Percentiles rank a stretch among this genome's conserved stretches.
phyloP scores from a whole-genome alignment of 53 echinoderm and acorn worm species.

The Antedon mediterranea region DNA sequence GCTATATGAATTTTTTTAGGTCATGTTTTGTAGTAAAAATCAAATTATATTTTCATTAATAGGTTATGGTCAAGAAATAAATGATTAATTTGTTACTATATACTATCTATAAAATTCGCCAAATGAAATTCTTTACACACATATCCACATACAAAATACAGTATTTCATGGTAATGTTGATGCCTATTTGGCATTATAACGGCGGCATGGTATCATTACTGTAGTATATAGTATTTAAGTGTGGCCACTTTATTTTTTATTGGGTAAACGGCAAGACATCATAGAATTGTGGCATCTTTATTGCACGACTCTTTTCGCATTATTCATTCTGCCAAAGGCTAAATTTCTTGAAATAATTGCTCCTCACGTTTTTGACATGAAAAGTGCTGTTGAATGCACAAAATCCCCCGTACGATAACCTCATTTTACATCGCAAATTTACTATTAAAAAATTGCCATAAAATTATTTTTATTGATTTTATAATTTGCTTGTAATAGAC shows the following conservation, averaged over 20 bases:
- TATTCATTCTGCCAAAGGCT: neutral
- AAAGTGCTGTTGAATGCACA: neutral
- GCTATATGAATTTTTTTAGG: too few species aligned
- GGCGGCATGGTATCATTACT: neutral
- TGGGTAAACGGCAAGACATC: neutral
- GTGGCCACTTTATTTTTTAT: neutral
- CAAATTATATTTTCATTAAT: too few species aligned
- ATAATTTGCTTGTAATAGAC: neutral
- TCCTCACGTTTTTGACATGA: neutral
- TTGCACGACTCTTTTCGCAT: neutral
- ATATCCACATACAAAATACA: too few species aligned
- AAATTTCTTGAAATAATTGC: neutral
- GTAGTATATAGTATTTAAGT: neutral
- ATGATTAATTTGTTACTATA: too few species aligned
- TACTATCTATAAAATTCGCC: too few species aligned
- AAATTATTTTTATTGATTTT: neutral
- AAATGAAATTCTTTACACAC: too few species aligned
- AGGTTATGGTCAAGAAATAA: too few species aligned
- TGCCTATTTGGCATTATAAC: too few species aligned
- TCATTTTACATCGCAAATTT: neutral
- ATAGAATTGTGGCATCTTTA: neutral
- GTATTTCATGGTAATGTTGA: too few species aligned
- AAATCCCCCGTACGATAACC: neutral
- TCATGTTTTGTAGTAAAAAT: too few species aligned
- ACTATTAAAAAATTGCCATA: neutral